These are phyloP conservation scores for Neuroterus valhalla DNA, from an alignment of 1,140 invertebrate genomes.

Conservation along the genomic window DNA sequence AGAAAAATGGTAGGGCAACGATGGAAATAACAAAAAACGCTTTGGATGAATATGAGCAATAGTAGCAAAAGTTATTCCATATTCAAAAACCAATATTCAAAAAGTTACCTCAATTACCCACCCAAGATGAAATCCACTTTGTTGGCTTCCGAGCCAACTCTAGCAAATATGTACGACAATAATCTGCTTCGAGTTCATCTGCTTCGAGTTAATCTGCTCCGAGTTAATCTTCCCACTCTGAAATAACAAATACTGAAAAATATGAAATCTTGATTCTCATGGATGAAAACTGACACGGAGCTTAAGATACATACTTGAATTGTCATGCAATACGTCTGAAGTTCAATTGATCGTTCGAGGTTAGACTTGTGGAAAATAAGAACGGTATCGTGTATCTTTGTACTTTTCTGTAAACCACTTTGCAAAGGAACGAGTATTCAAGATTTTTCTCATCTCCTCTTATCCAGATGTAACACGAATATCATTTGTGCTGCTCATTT, in stretches of 20 bases:
- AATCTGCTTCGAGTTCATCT: neutral
- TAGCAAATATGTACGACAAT: neutral
- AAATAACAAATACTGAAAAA: neutral
- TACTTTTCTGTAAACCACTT: neutral
- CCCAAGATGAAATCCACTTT: no score
- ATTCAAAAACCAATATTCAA: no score
- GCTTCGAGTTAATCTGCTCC: neutral
- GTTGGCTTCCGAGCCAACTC: neutral
- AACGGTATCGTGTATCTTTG: neutral
- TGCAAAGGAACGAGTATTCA: neutral
- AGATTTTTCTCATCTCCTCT: neutral
- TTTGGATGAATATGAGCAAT: no score
- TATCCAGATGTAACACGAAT: neutral
- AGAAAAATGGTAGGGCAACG: no score
- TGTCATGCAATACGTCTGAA: neutral
- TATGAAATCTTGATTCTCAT: neutral
- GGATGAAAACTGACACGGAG: neutral
- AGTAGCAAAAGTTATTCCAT: no score
- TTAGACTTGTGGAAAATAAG: neutral
- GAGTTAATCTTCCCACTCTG: neutral
- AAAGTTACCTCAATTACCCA: no score
- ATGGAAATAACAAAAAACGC: no score
- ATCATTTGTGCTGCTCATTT: neutral
- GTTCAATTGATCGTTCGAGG: neutral
- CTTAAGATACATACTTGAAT: neutral